These are phyloP conservation scores for Hypothenemus hampei DNA, from an alignment of 1,140 invertebrate species.

Conservation along the genomic window DNA sequence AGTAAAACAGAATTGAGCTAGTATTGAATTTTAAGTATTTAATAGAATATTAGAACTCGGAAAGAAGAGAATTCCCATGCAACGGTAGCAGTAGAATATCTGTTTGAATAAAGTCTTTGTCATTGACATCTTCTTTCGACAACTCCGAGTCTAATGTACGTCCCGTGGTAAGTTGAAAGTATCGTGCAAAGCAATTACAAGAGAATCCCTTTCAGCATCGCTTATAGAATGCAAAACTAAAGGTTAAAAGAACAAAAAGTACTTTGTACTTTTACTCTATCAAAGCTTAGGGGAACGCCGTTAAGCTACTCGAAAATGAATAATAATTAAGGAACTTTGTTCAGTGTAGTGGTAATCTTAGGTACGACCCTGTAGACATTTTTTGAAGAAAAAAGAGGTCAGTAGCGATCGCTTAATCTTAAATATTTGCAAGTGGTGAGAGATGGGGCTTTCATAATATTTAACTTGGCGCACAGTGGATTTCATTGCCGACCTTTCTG, in stretches of 20 bases:
- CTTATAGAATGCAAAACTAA: constrained; percentile 22
- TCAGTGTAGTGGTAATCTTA: not conserved
- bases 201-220: constrained; percentile 21
- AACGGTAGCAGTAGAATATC: no score
- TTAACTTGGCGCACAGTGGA: no score
- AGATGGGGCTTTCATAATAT: no score
- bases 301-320: constrained; percentile 20
- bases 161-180: constrained; percentile 7
- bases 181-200: constrained; percentile 18
- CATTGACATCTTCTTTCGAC: constrained; percentile 1
- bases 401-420: no score
- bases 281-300: constrained; percentile 18
- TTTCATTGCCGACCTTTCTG: no score
- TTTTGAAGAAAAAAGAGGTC: no score
- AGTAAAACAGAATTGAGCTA: no score
- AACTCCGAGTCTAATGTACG: constrained; percentile 7
- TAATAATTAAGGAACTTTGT: constrained; percentile 20
- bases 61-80: no score
- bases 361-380: no score
- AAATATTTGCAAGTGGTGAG: no score
- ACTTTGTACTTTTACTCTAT: constrained; percentile 24
- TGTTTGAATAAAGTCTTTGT: constrained; percentile 11
- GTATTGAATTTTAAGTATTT: no score
- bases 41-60: no score
- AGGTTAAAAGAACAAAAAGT: constrained; percentile 25